Evolutionary conservation across 2,113 vertebrate genomes (phyloP).

Genomic region (Microcebus ravelobensis): DNA sequence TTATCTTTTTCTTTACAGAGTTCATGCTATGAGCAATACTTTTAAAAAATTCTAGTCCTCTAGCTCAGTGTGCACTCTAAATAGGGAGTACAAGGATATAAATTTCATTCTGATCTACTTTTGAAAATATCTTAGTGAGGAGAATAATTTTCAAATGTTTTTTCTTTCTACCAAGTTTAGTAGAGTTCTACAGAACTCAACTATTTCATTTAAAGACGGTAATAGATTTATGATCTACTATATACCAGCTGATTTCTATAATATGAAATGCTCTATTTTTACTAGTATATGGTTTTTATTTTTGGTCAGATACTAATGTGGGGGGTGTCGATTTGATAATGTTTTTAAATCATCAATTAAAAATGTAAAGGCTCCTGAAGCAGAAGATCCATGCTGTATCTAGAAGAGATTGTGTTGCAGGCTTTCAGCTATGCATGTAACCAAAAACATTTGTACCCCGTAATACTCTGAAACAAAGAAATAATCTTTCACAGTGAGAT

Average conservation of each 20-base stretch:
- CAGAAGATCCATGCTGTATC: constrained; percentile 21
- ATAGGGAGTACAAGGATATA: not conserved
- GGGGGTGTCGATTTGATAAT: constrained; percentile 51
- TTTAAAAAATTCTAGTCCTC: not conserved
- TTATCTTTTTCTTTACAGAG: not conserved
- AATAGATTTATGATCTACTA: constrained; percentile 64
- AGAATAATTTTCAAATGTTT: constrained; percentile 57
- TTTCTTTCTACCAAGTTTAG: constrained; percentile 24
- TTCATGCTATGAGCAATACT: not conserved
- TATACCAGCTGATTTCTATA: constrained; percentile 47
- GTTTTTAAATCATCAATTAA: constrained; percentile 66
- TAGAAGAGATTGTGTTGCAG: constrained; percentile 59
- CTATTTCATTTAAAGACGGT: not conserved
- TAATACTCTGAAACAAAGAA: too few species aligned
- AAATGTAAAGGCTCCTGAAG: constrained; percentile 59
- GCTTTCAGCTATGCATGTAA: constrained; percentile 39
- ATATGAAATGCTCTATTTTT: constrained; percentile 32
- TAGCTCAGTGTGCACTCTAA: not conserved
- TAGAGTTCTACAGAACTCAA: not conserved
- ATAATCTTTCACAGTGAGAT: constrained; percentile 43
- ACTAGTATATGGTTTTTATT: not conserved
- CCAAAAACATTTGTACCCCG: too few species aligned
- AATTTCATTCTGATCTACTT: constrained; percentile 40
- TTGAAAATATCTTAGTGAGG: not conserved
- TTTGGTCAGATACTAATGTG: constrained; percentile 32